Evolutionary conservation across 2,888 invertebrate genomes (phyloP).

Genomic region (Hofmannophila pseudospretella): DNA sequence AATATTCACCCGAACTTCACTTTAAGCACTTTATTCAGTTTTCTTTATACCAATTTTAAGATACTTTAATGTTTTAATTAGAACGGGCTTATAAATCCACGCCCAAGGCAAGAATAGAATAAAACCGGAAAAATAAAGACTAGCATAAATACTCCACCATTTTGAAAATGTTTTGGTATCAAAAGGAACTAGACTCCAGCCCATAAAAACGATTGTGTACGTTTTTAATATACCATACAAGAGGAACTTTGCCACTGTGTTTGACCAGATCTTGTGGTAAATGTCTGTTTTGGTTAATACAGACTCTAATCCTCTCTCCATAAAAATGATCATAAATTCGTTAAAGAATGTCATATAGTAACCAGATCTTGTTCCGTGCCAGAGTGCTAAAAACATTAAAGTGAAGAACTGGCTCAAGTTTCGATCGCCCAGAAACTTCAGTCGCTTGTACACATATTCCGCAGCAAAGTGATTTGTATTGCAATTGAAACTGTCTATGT

Average conservation of each 20-base stretch:
- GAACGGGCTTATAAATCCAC: conserved; percentile 71
- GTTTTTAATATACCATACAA: conserved; percentile 80
- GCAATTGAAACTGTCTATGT: conserved; percentile 95
- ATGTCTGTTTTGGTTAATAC: conserved; percentile 72
- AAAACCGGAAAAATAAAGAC: conserved; percentile 84
- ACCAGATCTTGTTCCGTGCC: conserved; percentile 97
- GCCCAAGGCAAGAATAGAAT: conserved; percentile 82
- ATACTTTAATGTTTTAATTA: conserved; percentile 24
- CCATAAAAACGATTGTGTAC: conserved; percentile 90
- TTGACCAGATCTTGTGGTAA: conserved; percentile 63
- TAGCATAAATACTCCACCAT: conserved; percentile 81
- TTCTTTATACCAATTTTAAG: conserved; percentile 5
- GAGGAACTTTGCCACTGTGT: conserved; percentile 48
- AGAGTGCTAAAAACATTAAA: conserved; percentile 91
- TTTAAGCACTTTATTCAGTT: conserved; percentile 4
- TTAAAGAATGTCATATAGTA: conserved; percentile 95
- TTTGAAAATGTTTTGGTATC: conserved; percentile 82
- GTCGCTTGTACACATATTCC: conserved; percentile 95
- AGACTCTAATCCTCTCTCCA: conserved; percentile 86
- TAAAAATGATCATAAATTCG: conserved; percentile 91
- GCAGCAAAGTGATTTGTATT: conserved; percentile 97
- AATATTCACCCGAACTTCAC: too few relatives aligned
- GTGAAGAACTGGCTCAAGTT: conserved; percentile 89
- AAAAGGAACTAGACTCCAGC: conserved; percentile 88
- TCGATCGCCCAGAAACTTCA: conserved; percentile 92